These are phyloP conservation scores for Agrenia bidenticulata DNA, from an alignment of 2,888 invertebrate genomes.

Conservation along the genomic window DNA sequence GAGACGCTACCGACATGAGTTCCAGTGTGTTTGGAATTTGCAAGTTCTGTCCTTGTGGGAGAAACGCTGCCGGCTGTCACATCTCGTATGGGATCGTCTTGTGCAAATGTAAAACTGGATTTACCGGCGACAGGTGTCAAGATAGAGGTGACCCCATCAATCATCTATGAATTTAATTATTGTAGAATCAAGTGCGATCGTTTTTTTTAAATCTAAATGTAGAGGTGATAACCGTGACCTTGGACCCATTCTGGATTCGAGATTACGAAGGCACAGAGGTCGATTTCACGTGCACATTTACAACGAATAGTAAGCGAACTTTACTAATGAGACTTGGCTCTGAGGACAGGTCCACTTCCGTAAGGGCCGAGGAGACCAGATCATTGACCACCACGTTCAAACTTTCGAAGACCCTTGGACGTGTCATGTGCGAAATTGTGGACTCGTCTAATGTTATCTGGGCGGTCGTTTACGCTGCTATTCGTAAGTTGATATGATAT, in stretches of 20 bases:
- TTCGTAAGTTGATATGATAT: slow-evolving; percentile 28
- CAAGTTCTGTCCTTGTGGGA: slow-evolving; percentile 44
- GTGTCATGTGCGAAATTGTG: slow-evolving; percentile 31
- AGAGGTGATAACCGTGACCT: slow-evolving; percentile 41
- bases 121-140: slow-evolving; percentile 39
- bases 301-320: slow-evolving; percentile 30
- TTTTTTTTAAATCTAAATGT: too few relatives aligned
- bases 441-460: slow-evolving; percentile 21
- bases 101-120: slow-evolving; percentile 44
- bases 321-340: slow-evolving; percentile 26
- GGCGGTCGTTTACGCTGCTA: slow-evolving; percentile 32
- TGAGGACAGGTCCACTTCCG: slow-evolving; percentile 16
- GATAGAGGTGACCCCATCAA: slow-evolving; percentile 34
- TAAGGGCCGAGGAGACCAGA: slow-evolving; percentile 15
- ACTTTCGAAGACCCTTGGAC: slow-evolving; percentile 6
- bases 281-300: slow-evolving; percentile 38
- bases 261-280: slow-evolving; percentile 31
- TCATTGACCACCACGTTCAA: slow-evolving; percentile 22
- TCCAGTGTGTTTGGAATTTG: slow-evolving; percentile 47
- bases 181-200: too few relatives aligned
- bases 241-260: slow-evolving; percentile 44
- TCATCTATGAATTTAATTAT: too few relatives aligned
- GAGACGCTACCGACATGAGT: slow-evolving; percentile 38
- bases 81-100: slow-evolving; percentile 29
- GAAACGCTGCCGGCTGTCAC: slow-evolving; percentile 40